A percentile compares a stretch with the other conserved stretches of the same genome.
Conservation (phyloP, 2,888 invertebrate species). For the Pseudolycoriella hygida region DNA sequence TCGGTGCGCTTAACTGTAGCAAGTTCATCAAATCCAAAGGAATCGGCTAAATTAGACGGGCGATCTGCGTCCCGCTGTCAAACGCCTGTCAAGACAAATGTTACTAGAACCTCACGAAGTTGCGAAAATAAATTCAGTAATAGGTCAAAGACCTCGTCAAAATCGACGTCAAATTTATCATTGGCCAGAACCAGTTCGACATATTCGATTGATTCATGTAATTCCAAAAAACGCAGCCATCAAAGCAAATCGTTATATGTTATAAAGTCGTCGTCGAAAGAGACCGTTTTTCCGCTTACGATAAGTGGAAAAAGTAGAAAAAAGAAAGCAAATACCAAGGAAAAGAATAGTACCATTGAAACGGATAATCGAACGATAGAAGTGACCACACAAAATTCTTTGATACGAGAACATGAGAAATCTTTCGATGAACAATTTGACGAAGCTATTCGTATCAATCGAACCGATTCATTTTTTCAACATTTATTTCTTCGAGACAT, state of each 20-base stretch:
- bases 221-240: constrained; percentile 14
- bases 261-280: constrained; percentile 10
- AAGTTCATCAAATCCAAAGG: constrained; percentile 17
- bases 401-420: not conserved
- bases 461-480: constrained; percentile 51
- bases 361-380: not conserved
- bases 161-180: constrained; percentile 19
- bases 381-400: not conserved
- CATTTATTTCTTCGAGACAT: constrained; percentile 43
- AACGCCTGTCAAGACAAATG: constrained; percentile 4
- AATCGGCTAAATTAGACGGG: constrained; percentile 5
- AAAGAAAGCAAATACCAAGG: constrained; percentile 13
- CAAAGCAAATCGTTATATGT: constrained; percentile 13
- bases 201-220: constrained; percentile 24
- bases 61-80: constrained; percentile 9
- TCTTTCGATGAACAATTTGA: constrained; percentile 2
- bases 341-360: not conserved
- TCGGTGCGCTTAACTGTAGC: constrained; percentile 29
- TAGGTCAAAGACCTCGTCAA: constrained; percentile 3
- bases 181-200: constrained; percentile 26
- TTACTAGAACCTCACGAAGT: not conserved
- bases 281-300: constrained; percentile 8
- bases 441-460: constrained; percentile 36
- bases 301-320: constrained; percentile 13
- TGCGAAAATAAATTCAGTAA: constrained; percentile 1